Evolutionary conservation across 2,888 invertebrate genomes (phyloP).

Genomic region (Polylopha cassiicola): DNA sequence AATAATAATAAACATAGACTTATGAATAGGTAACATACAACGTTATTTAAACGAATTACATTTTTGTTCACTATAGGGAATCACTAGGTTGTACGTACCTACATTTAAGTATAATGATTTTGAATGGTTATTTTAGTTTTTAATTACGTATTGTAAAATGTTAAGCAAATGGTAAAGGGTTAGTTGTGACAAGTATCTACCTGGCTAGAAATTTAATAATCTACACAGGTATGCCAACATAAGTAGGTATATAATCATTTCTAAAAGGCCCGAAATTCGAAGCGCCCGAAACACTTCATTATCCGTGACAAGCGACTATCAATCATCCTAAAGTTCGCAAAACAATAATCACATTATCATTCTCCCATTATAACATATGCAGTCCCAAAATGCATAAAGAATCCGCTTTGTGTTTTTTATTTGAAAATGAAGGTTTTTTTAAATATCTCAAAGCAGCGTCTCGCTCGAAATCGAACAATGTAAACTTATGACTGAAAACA

Average conservation of each 20-base stretch:
- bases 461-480: slow-evolving; percentile 68
- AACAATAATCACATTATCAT: slow-evolving; percentile 77
- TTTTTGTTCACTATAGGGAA: too few species aligned
- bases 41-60: too few species aligned
- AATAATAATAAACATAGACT: too few species aligned
- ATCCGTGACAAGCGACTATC: slow-evolving; percentile 69
- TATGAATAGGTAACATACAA: too few species aligned
- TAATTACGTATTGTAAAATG: too few species aligned
- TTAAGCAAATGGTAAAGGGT: not conserved
- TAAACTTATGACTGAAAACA: slow-evolving; percentile 70
- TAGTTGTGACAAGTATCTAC: not conserved
- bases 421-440: slow-evolving; percentile 53
- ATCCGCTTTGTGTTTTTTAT: slow-evolving; percentile 55
- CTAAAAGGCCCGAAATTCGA: slow-evolving; percentile 47
- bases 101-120: too few species aligned
- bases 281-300: slow-evolving; percentile 63
- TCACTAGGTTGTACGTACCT: too few species aligned
- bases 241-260: too few species aligned
- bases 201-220: not conserved
- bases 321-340: slow-evolving; percentile 69
- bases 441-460: slow-evolving; percentile 59
- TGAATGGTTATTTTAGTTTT: too few species aligned
- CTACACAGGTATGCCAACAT: too few species aligned
- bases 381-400: slow-evolving; percentile 70
- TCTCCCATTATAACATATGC: slow-evolving; percentile 74